Evolutionary conservation across 1,140 invertebrate genomes (phyloP).

Genomic region (Himalopsyche phryganea): DNA sequence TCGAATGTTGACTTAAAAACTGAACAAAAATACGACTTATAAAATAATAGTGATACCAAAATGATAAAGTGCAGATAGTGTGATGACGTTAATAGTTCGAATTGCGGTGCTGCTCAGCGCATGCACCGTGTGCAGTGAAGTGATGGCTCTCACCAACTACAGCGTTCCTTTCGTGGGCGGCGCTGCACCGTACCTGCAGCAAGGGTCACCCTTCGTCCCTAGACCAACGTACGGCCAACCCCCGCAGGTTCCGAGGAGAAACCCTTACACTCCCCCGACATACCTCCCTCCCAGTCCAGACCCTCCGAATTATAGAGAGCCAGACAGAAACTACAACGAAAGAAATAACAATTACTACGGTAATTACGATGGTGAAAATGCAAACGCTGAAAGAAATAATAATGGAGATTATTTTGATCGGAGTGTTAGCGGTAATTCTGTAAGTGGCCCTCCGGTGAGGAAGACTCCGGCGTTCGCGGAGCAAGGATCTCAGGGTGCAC

Average conservation of each 20-base stretch:
- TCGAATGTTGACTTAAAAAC: not conserved
- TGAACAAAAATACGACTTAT: not conserved
- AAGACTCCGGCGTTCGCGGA: not conserved
- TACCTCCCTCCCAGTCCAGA: constrained; percentile 19
- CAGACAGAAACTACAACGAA: constrained; percentile 1
- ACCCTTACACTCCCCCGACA: constrained; percentile 25
- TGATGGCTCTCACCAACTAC: constrained; percentile 28
- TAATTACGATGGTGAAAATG: constrained; percentile 3
- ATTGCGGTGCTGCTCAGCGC: constrained; percentile 3
- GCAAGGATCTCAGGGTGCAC: no score
- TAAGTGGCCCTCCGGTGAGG: constrained; percentile 1
- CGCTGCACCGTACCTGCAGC: constrained; percentile 20
- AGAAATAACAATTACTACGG: not conserved
- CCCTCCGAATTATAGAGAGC: not conserved
- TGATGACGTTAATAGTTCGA: constrained; percentile 1
- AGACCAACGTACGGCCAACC: not conserved
- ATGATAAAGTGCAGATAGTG: constrained; percentile 22
- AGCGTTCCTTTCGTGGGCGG: constrained; percentile 12
- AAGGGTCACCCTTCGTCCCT: constrained; percentile 15
- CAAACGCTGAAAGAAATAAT: constrained; percentile 9
- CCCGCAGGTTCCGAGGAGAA: not conserved
- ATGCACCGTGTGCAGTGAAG: constrained; percentile 1
- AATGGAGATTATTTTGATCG: constrained; percentile 12
- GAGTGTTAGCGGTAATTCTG: not conserved
- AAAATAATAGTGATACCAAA: constrained; percentile 12